Conservation (phyloP, 2,113 vertebrate species). For the Festucalex cinctus region DNA sequence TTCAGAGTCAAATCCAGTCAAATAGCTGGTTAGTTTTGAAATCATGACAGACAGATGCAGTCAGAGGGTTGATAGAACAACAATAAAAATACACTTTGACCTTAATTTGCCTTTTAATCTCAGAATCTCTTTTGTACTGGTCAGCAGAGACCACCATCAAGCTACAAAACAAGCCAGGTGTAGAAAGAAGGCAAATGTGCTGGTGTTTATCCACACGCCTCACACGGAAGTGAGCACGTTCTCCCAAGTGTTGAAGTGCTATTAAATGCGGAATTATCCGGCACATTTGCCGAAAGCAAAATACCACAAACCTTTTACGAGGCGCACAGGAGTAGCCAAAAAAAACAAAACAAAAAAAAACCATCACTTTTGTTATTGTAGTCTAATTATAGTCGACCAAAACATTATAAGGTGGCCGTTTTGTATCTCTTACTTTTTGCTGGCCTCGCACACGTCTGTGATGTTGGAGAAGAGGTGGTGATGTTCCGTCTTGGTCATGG, state of each 20-base stretch:
- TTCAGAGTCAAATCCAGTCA: too few species aligned
- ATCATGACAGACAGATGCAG: conserved; percentile 15
- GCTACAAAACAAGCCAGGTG: conserved; percentile 10
- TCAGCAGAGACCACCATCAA: conserved; percentile 6
- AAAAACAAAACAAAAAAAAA: too few species aligned
- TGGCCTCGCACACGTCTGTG: conserved; percentile 86
- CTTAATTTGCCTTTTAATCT: neutral
- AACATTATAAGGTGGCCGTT: neutral
- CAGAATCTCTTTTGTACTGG: conserved; percentile 1
- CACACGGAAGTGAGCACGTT: neutral
- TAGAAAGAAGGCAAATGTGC: neutral
- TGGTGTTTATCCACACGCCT: conserved; percentile 17
- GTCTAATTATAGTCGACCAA: neutral
- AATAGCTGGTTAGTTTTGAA: too few species aligned
- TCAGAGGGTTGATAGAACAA: neutral
- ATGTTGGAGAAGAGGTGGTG: conserved; percentile 99
- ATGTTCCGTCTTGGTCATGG: conserved; percentile 93
- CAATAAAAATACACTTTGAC: neutral
- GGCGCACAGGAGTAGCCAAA: neutral
- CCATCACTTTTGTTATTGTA: neutral
- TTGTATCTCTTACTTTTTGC: conserved; percentile 82
- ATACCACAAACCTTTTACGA: conserved; percentile 1
- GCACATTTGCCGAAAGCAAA: conserved; percentile 20
- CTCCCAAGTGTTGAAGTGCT: conserved; percentile 3
- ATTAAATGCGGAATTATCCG: conserved; percentile 12